phyloP scores from a whole-genome alignment of 2,113 vertebrate genomes.

The Mirza zaza region DNA sequence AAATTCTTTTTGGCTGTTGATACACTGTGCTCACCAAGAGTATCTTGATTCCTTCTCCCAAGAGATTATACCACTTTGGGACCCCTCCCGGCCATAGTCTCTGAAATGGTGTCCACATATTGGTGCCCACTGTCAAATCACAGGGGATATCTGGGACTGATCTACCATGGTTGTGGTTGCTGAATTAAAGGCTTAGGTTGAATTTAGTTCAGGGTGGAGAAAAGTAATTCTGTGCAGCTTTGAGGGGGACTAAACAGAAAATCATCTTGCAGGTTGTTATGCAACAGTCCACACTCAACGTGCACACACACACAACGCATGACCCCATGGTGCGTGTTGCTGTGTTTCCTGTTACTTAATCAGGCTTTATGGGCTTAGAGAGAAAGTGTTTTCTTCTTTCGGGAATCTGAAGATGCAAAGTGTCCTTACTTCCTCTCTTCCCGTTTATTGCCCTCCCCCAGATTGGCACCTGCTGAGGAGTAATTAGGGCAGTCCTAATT shows the following conservation, averaged over 20 bases:
- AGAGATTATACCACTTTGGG: background rate
- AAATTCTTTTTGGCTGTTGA: background rate
- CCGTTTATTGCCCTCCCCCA: slow-evolving; percentile 69
- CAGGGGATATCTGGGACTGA: background rate
- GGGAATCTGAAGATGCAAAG: slow-evolving; percentile 56
- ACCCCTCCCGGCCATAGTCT: background rate
- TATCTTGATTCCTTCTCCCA: background rate
- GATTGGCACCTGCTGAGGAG: slow-evolving; percentile 83
- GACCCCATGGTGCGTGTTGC: background rate
- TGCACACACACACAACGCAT: background rate
- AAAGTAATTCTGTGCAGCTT: background rate
- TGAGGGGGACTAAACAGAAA: slow-evolving; percentile 11
- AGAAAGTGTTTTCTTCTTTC: slow-evolving; percentile 71
- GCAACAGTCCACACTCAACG: background rate
- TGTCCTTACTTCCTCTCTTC: slow-evolving; percentile 78
- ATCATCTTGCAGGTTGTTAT: background rate
- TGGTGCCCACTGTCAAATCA: background rate
- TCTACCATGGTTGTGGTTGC: background rate
- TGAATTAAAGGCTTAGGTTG: background rate
- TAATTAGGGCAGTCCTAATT: slow-evolving; percentile 86
- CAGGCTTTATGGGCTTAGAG: background rate
- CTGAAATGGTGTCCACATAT: background rate
- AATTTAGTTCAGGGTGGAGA: background rate
- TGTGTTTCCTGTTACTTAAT: background rate
- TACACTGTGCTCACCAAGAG: background rate